Base-by-base conservation (phyloP, 2,113 vertebrate species). In the Apteryx owenii region DNA sequence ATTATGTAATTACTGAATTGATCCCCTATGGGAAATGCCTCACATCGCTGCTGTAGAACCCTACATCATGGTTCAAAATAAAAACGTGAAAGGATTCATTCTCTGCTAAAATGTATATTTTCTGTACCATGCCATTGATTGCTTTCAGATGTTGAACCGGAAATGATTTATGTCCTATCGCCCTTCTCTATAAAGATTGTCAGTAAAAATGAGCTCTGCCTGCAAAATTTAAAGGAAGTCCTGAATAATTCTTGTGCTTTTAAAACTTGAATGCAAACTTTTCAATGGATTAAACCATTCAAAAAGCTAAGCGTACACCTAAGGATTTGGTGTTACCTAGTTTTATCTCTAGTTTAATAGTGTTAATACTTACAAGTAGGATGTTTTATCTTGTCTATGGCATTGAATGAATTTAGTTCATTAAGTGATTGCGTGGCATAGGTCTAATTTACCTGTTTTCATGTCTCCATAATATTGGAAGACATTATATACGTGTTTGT, bases 161-260 rank as follows among this genome's bases (percentile, higher is more conserved):
- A 65, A 88, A 66, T 85, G 66, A 42, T 73, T 89, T 9, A 9
- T 60, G 58, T 85, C 65, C 78, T 48, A 20, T 42, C 5, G 2
- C 66, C 25, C 5, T 2, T 60, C 14, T 69, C 25, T 44, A 0
- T 51, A 25, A 65, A 69, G 48, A 42, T 0, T 69, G 66, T 33
- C 38, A 21, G 58, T 72, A 40, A 70, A 89, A 85, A 60, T 22
- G 70, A 64, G 33, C 19, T 85, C 70, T 89, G 62, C 38, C 31
- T 76, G 19, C 19, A 40, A 60, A 76, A 29, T 64, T 46, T 33
- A 0, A 9, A 36, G n/a, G 0, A 9, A 36, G n/a, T 76, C n/a
- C 22, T 17, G 31, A 80, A 22, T 69, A 66, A 66, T 93, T 85
- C 10, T 20, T 31, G 19, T 70, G 22, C 12, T 82, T 36, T 40